phyloP scores from a whole-genome alignment of 2,888 invertebrate genomes.

The Leptinotarsa peninsularis region DNA sequence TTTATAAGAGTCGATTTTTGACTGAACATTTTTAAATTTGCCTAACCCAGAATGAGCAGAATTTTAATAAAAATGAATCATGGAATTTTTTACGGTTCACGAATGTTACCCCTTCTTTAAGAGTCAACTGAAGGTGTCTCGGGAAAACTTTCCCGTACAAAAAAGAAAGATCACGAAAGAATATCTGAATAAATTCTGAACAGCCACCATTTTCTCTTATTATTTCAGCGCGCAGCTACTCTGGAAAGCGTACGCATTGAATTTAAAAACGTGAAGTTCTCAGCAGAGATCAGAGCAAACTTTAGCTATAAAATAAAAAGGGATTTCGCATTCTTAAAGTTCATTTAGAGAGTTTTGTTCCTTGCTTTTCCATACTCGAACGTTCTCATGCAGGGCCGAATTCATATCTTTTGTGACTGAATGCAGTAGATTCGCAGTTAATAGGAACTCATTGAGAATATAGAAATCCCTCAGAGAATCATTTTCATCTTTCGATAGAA shows the following conservation, averaged over 20 bases:
- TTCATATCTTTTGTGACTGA: not conserved
- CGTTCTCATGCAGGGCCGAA: not conserved
- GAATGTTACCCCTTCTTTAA: not conserved
- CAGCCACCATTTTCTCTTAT: slow-evolving; percentile 36
- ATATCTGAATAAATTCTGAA: slow-evolving; percentile 40
- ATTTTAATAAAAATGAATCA: not conserved
- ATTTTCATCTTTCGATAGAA: too few relatives aligned
- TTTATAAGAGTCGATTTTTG: too few relatives aligned
- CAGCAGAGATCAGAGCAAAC: slow-evolving; percentile 42
- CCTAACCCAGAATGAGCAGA: not conserved
- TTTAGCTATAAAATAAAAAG: slow-evolving; percentile 47
- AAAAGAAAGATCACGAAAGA: slow-evolving; percentile 23
- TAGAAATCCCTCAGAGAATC: too few relatives aligned
- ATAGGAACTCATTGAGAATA: too few relatives aligned
- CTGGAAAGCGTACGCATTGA: slow-evolving; percentile 37
- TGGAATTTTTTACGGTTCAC: not conserved
- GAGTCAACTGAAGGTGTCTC: not conserved
- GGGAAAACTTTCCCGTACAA: not conserved
- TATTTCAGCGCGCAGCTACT: slow-evolving; percentile 37
- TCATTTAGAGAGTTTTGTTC: slow-evolving; percentile 41
- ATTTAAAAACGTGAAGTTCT: slow-evolving; percentile 40
- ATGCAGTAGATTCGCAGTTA: too few relatives aligned
- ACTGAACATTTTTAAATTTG: too few relatives aligned
- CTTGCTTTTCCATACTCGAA: not conserved
- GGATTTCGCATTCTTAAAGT: slow-evolving; percentile 47